Conservation (phyloP, 2,888 invertebrate genomes). For the Drosophila niveifrons region DNA sequence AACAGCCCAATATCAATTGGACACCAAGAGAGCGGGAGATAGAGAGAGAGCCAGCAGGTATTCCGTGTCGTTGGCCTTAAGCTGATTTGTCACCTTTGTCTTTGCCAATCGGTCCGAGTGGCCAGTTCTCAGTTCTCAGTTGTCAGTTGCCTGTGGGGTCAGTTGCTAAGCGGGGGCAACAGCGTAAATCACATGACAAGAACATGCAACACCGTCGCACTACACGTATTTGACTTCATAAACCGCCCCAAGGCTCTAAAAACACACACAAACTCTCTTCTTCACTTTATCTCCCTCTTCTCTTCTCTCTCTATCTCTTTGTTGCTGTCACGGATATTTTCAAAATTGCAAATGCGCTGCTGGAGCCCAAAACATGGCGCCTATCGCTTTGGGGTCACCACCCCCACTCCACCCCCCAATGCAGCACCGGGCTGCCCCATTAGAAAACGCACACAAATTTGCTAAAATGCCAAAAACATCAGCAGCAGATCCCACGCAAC, state of each 20-base stretch:
- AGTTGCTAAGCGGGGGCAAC: conserved; percentile 13
- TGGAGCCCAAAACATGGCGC: conserved; percentile 29
- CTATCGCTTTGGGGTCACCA: conserved; percentile 8
- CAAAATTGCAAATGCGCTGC: conserved; percentile 26
- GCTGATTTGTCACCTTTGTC: conserved; percentile 54
- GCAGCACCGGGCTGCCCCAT: conserved; percentile 18
- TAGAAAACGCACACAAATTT: conserved; percentile 61
- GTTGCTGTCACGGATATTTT: conserved; percentile 52
- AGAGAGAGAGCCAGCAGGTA: conserved; percentile 8
- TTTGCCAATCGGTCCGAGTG: conserved; percentile 28
- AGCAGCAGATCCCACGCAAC: conserved; percentile 33
- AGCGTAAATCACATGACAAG: conserved; percentile 57
- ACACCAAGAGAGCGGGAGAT: neutral
- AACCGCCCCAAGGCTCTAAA: conserved; percentile 32
- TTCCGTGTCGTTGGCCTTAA: conserved; percentile 22
- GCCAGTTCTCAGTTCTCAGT: conserved; percentile 21
- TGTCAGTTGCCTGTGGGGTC: conserved; percentile 29
- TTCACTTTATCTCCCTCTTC: neutral
- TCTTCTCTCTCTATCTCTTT: neutral
- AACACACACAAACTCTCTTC: neutral
- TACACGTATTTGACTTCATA: conserved; percentile 55
- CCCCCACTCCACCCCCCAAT: neutral
- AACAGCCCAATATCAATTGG: conserved; percentile 18
- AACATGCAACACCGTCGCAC: conserved; percentile 53
- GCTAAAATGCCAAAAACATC: conserved; percentile 63